phyloP scores from a whole-genome alignment of 2,797 vertebrate species.

The Coilia nasus region DNA sequence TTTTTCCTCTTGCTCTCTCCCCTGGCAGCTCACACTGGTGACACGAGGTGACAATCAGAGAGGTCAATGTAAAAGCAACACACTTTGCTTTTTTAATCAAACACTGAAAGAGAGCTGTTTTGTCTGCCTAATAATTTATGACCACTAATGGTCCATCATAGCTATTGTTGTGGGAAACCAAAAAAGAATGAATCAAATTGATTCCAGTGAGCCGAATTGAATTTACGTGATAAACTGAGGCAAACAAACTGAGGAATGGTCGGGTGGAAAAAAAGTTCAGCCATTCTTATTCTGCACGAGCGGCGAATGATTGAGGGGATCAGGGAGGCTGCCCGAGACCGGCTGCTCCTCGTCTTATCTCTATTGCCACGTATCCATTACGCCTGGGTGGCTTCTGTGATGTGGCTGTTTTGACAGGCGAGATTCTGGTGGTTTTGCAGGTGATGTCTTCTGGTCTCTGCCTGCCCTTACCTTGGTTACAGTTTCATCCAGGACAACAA shows the following conservation, averaged over 20 bases:
- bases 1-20: slow-evolving; percentile 19
- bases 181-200: neutral
- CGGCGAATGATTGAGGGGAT: neutral
- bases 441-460: neutral
- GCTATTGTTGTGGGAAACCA: neutral
- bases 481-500: slow-evolving; percentile 3
- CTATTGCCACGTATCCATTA: neutral
- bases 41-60: slow-evolving; percentile 34
- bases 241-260: neutral
- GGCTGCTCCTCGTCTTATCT: neutral
- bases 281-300: neutral
- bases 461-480: neutral
- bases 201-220: neutral
- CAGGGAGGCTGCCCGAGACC: neutral
- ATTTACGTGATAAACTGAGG: neutral
- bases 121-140: neutral
- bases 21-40: neutral
- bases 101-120: slow-evolving; percentile 12
- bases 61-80: slow-evolving; percentile 44
- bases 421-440: slow-evolving; percentile 4
- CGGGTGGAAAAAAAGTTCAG: neutral
- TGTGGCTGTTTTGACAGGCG: slow-evolving; percentile 8
- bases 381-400: neutral
- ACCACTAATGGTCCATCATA: neutral
- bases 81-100: slow-evolving; percentile 36